Conservation (phyloP, 2,797 vertebrate genomes). For the Sebastes wilsoni region DNA sequence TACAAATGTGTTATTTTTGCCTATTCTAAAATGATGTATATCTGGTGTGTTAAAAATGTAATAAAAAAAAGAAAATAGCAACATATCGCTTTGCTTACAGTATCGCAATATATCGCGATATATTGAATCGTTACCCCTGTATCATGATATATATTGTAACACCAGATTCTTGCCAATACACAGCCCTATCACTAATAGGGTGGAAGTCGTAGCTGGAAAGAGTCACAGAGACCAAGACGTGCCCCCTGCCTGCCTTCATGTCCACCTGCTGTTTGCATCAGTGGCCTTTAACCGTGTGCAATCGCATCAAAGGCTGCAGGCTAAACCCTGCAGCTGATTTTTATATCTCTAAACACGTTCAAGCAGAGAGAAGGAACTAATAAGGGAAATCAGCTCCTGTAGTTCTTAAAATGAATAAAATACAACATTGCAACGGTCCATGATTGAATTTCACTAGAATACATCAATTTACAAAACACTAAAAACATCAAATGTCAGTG, state of each 20-base stretch:
- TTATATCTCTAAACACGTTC: neutral
- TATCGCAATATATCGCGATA: no score
- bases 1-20: no score
- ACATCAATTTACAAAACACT: slow-evolving; percentile 15
- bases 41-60: no score
- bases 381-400: slow-evolving; percentile 22
- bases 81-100: no score
- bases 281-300: neutral
- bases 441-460: slow-evolving; percentile 18
- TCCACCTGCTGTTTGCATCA: slow-evolving; percentile 8
- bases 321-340: neutral
- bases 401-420: slow-evolving; percentile 36
- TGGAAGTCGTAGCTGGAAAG: neutral
- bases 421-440: neutral
- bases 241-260: neutral
- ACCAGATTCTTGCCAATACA: no score
- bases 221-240: neutral
- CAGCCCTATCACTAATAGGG: neutral
- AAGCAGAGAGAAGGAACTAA: slow-evolving; percentile 11
- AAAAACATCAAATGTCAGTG: slow-evolving; percentile 9
- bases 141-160: no score
- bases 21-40: no score
- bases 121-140: no score
- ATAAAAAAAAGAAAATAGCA: no score
- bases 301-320: slow-evolving; percentile 1